A percentile compares a stretch with the other conserved stretches of the same genome.
phyloP scores from a whole-genome alignment of 2,888 invertebrate species.

The Polylopha cassiicola region DNA sequence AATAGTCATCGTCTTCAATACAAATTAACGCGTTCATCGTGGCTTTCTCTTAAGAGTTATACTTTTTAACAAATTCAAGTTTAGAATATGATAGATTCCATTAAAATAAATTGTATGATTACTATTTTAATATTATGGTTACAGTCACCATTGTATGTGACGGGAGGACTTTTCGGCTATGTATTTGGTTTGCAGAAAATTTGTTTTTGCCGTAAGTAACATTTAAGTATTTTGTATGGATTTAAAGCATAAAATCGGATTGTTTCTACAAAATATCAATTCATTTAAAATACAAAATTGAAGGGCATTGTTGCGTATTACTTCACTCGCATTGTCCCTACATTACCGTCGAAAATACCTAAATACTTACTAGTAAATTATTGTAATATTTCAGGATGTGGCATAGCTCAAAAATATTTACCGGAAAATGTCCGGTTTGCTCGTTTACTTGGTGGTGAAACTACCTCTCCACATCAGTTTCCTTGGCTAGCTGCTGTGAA shows the following conservation, averaged over 20 bases:
- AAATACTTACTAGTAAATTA: neutral
- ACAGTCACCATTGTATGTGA: constrained; percentile 14
- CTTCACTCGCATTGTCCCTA: too few relatives aligned
- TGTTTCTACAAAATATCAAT: neutral
- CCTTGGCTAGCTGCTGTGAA: constrained; percentile 74
- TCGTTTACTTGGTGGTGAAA: constrained; percentile 66
- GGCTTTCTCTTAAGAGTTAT: too few relatives aligned
- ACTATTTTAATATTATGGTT: constrained; percentile 2
- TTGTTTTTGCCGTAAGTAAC: constrained; percentile 41
- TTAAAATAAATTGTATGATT: too few relatives aligned
- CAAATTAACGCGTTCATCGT: too few relatives aligned
- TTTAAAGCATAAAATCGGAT: too few relatives aligned
- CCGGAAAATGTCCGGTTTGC: constrained; percentile 31
- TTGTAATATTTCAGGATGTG: constrained; percentile 36
- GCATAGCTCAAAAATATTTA: constrained; percentile 22
- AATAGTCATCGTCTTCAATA: too few relatives aligned
- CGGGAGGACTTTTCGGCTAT: constrained; percentile 22
- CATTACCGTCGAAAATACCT: too few relatives aligned
- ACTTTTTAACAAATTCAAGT: too few relatives aligned
- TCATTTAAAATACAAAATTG: neutral
- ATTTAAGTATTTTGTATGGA: too few relatives aligned
- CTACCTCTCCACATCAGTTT: constrained; percentile 67
- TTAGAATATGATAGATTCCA: too few relatives aligned
- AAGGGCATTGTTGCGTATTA: too few relatives aligned
- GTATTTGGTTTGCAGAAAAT: constrained; percentile 34